phyloP scores from a whole-genome alignment of 2,888 invertebrate genomes.

The Anarsia innoxiella region DNA sequence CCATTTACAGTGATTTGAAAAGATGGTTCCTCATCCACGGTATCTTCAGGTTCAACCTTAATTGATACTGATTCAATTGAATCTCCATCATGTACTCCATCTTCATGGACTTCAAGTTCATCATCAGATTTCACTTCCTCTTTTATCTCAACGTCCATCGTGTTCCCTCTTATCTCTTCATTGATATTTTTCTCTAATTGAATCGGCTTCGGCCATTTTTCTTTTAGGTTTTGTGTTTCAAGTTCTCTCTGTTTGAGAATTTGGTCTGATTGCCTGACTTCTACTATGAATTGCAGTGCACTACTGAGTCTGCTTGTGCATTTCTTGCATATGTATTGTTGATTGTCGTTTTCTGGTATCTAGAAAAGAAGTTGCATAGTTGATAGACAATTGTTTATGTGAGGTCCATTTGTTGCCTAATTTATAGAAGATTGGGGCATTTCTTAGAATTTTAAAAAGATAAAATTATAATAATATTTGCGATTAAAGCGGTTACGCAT shows the following conservation, averaged over 20 bases:
- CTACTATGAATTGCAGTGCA: not conserved
- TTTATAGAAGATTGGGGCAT: no score
- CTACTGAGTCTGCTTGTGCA: not conserved
- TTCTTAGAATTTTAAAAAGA: no score
- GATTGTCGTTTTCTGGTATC: slow-evolving; percentile 41
- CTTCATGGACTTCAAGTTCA: slow-evolving; percentile 30
- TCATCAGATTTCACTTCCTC: slow-evolving; percentile 53
- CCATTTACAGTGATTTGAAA: slow-evolving; percentile 35
- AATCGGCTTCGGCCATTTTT: slow-evolving; percentile 64
- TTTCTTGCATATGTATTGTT: slow-evolving; percentile 49
- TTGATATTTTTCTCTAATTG: slow-evolving; percentile 42
- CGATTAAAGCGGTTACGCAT: no score
- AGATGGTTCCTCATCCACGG: slow-evolving; percentile 29
- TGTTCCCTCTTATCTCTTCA: slow-evolving; percentile 25
- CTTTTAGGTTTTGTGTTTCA: not conserved
- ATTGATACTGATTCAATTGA: no score
- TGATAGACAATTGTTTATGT: no score
- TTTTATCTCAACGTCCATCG: slow-evolving; percentile 45
- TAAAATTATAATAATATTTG: no score
- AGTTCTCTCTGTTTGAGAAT: slow-evolving; percentile 27
- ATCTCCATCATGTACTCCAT: slow-evolving; percentile 20
- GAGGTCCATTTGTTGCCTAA: no score
- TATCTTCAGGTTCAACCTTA: slow-evolving; percentile 58
- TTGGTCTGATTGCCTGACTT: slow-evolving; percentile 35
- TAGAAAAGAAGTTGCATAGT: slow-evolving; percentile 34